A percentile compares a stretch with the other conserved stretches of the same genome.
Conservation (phyloP, 1,140 invertebrate genomes). For the Diploscapter pachys region DNA sequence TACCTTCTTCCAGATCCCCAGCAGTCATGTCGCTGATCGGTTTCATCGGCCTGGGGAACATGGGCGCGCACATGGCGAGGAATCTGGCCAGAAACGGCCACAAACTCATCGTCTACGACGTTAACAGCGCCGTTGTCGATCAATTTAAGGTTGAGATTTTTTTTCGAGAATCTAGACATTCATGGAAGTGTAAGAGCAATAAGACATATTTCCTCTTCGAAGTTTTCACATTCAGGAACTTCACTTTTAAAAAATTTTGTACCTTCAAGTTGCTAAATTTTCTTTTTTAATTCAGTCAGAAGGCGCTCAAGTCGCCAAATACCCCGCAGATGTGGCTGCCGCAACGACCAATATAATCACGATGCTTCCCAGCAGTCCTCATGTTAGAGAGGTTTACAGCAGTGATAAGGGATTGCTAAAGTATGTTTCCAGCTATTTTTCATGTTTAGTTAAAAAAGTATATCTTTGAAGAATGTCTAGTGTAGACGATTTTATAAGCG, state of each 20-base stretch:
- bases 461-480: not conserved
- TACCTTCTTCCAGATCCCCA: too few relatives aligned
- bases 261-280: not conserved
- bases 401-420: slow-evolving; percentile 73
- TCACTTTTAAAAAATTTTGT: not conserved
- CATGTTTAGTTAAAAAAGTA: not conserved
- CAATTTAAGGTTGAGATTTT: slow-evolving; percentile 61
- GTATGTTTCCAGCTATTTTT: slow-evolving; percentile 62
- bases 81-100: slow-evolving; percentile 81
- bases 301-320: slow-evolving; percentile 71
- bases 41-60: slow-evolving; percentile 75
- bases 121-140: slow-evolving; percentile 69
- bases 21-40: slow-evolving; percentile 45
- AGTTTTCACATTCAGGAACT: not conserved
- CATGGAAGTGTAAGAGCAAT: not conserved
- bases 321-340: slow-evolving; percentile 73
- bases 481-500: not conserved
- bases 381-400: slow-evolving; percentile 66
- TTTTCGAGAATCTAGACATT: not conserved
- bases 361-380: slow-evolving; percentile 76
- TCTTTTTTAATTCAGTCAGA: slow-evolving; percentile 58
- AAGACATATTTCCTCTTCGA: not conserved
- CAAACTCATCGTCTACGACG: slow-evolving; percentile 80
- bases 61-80: slow-evolving; percentile 88
- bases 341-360: slow-evolving; percentile 75